Conservation (phyloP, 2,797 vertebrate genomes). For the Tangara arthus region DNA sequence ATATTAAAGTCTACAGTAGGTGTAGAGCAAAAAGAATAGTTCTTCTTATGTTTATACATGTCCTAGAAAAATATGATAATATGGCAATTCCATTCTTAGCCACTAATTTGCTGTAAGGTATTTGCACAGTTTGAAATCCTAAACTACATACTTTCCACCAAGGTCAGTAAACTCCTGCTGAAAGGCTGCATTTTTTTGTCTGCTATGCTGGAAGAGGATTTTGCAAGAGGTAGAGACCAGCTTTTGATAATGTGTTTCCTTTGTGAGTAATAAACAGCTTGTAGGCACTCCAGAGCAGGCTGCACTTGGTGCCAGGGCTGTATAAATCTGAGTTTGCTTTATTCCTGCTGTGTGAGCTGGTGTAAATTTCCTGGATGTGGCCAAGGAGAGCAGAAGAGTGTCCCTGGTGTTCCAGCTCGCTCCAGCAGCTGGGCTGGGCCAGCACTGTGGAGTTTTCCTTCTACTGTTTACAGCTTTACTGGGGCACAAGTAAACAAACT, state of each 20-base stretch:
- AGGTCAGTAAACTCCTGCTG: constrained; percentile 1
- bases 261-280: not conserved
- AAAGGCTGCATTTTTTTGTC: not conserved
- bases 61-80: not conserved
- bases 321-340: not conserved
- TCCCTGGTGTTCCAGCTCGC: not conserved
- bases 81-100: not conserved
- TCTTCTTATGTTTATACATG: not conserved
- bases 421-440: not conserved
- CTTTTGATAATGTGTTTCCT: not conserved
- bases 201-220: not conserved
- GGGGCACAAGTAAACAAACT: constrained; percentile 15
- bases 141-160: not conserved
- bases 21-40: not conserved
- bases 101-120: not conserved
- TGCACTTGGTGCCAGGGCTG: not conserved
- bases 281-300: not conserved
- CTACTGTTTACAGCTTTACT: not conserved
- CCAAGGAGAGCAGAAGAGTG: not conserved
- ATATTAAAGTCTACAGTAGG: not conserved
- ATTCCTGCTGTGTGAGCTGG: not conserved
- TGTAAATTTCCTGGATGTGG: constrained; percentile 17
- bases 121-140: not conserved
- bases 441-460: not conserved
- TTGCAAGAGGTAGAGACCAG: not conserved